Evolutionary conservation across 2,888 invertebrate genomes (phyloP).

Genomic region (Cheilosia urbana): DNA sequence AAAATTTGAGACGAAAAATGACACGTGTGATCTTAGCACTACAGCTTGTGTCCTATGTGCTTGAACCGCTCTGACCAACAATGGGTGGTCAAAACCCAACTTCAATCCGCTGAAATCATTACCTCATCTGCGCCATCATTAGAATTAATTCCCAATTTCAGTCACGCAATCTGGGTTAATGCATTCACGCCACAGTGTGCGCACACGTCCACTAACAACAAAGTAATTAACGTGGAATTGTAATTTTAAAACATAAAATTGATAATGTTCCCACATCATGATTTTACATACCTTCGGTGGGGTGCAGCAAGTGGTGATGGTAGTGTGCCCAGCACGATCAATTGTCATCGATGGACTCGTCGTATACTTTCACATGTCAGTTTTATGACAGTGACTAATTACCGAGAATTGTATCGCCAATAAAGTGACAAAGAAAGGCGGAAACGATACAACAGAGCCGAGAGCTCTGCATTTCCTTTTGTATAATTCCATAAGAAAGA

Average conservation of each 20-base stretch:
- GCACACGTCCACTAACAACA: slow-evolving; percentile 11
- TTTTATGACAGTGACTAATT: slow-evolving; percentile 70
- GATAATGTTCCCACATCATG: slow-evolving; percentile 38
- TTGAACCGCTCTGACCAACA: no score
- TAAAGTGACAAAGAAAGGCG: slow-evolving; percentile 56
- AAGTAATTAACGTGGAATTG: slow-evolving; percentile 20
- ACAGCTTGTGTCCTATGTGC: no score
- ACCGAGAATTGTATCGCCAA: slow-evolving; percentile 56
- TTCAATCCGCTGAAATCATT: neutral
- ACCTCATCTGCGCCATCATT: neutral
- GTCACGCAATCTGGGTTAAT: slow-evolving; percentile 40
- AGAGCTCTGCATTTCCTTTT: slow-evolving; percentile 17
- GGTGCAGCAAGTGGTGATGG: neutral
- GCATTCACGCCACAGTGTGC: slow-evolving; percentile 12
- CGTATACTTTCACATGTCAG: slow-evolving; percentile 56
- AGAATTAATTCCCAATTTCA: slow-evolving; percentile 16
- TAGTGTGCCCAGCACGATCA: slow-evolving; percentile 10
- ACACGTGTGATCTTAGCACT: no score
- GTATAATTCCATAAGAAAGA: neutral
- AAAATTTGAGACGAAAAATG: no score
- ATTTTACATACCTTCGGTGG: neutral
- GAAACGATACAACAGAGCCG: slow-evolving; percentile 33
- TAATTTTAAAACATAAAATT: slow-evolving; percentile 25
- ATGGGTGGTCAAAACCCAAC: no score
- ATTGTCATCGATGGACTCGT: slow-evolving; percentile 8